Evolutionary conservation across 1,140 invertebrate species (phyloP).

Genomic region (Bombus ignitus): DNA sequence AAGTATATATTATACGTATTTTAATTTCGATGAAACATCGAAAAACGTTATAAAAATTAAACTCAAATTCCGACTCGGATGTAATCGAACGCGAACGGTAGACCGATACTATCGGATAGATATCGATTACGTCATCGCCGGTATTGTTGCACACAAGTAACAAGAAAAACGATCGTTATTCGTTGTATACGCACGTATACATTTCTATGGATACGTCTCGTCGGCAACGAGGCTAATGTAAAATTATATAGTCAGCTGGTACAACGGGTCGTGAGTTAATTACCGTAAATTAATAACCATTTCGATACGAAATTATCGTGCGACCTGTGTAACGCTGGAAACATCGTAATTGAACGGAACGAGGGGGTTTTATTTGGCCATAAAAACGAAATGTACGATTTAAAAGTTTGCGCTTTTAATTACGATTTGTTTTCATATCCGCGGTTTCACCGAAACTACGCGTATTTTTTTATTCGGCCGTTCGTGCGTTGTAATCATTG

Average conservation of each 20-base stretch:
- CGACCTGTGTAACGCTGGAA: not conserved
- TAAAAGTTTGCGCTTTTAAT: not conserved
- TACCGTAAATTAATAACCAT: slow-evolving; percentile 37
- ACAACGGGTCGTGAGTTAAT: slow-evolving; percentile 5
- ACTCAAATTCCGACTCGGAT: not conserved
- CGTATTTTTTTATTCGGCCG: too few species aligned
- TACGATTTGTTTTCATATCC: not conserved
- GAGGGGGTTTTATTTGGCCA: too few species aligned
- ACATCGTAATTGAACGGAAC: slow-evolving; percentile 6
- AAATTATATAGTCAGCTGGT: not conserved
- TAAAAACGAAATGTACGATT: not conserved
- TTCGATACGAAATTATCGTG: slow-evolving; percentile 7
- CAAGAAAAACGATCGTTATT: not conserved
- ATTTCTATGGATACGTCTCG: not conserved
- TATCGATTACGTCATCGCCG: not conserved
- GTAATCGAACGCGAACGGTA: too few species aligned
- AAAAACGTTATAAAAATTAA: not conserved
- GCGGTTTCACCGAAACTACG: not conserved
- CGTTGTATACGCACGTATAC: not conserved
- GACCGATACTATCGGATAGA: not conserved
- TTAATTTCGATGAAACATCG: too few species aligned
- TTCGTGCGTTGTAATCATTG: too few species aligned
- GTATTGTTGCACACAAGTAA: not conserved
- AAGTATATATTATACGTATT: too few species aligned
- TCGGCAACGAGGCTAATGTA: not conserved